phyloP scores from a whole-genome alignment of 2,113 vertebrate species.

The Tichodroma muraria region DNA sequence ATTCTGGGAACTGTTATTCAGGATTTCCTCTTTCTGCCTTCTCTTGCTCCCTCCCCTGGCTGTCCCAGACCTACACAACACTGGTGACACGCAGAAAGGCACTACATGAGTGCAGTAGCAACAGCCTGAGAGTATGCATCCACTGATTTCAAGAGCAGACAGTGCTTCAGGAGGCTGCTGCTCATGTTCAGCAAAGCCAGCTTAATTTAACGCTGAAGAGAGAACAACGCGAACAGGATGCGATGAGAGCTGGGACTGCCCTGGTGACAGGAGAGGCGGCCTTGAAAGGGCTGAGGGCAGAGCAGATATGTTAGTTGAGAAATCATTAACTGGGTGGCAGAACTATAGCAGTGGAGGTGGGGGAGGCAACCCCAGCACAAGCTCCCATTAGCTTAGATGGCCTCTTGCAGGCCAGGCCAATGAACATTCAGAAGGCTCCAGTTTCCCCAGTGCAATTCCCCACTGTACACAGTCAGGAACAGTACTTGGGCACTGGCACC shows the following conservation, averaged over 20 bases:
- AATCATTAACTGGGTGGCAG: conserved; percentile 14
- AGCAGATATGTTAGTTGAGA: conserved; percentile 2
- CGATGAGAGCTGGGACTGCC: conserved; percentile 2
- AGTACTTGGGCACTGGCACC: background rate
- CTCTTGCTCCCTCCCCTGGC: background rate
- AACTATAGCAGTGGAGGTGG: background rate
- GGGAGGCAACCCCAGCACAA: conserved; percentile 22
- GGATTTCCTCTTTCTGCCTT: background rate
- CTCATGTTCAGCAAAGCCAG: background rate
- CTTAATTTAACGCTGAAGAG: conserved; percentile 23
- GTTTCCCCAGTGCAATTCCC: conserved; percentile 22
- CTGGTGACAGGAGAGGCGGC: conserved; percentile 18
- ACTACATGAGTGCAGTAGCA: background rate
- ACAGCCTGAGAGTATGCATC: conserved; percentile 26
- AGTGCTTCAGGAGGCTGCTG: background rate
- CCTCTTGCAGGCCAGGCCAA: background rate
- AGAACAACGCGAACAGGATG: background rate
- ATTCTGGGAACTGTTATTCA: background rate
- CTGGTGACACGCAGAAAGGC: background rate
- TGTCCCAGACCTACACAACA: background rate
- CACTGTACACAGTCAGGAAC: conserved; percentile 34
- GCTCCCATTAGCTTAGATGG: background rate
- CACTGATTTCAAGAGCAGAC: background rate
- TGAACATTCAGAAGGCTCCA: background rate
- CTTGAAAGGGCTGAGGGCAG: conserved; percentile 32